Percentiles rank a stretch among this genome's conserved stretches.
Conservation (phyloP, 2,797 vertebrate genomes). For the Paguma larvata region DNA sequence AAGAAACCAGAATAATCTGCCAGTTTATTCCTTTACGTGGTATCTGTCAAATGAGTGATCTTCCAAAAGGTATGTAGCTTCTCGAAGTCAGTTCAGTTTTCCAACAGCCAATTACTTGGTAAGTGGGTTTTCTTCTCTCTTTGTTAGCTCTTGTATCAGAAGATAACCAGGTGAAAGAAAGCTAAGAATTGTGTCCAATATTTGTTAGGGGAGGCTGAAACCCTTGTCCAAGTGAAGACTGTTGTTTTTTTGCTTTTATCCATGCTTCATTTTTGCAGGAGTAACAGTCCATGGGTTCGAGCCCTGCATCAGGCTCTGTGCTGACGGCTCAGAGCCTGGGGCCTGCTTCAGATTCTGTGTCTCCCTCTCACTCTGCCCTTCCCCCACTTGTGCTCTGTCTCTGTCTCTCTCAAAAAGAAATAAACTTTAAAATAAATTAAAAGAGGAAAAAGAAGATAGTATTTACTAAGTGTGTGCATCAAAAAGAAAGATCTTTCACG, state of each 20-base stretch:
- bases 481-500: background rate
- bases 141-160: slow-evolving; percentile 47
- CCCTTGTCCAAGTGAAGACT: background rate
- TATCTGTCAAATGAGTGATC: slow-evolving; percentile 54
- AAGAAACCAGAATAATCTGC: background rate
- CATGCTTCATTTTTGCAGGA: background rate
- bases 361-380: no score
- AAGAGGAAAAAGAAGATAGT: background rate
- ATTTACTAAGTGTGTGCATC: background rate
- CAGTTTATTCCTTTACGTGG: slow-evolving; percentile 44
- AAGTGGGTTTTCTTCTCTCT: background rate
- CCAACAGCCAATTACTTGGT: slow-evolving; percentile 48
- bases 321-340: no score
- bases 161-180: slow-evolving; percentile 41
- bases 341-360: no score
- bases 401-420: no score
- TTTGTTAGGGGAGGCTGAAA: slow-evolving; percentile 2
- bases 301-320: no score
- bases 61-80: background rate
- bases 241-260: background rate
- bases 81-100: background rate
- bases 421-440: no score
- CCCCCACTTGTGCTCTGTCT: no score
- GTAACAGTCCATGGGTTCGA: background rate
- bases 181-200: background rate